Evolutionary conservation across 2,888 invertebrate genomes (phyloP).

Genomic region (Synergus japonicus): DNA sequence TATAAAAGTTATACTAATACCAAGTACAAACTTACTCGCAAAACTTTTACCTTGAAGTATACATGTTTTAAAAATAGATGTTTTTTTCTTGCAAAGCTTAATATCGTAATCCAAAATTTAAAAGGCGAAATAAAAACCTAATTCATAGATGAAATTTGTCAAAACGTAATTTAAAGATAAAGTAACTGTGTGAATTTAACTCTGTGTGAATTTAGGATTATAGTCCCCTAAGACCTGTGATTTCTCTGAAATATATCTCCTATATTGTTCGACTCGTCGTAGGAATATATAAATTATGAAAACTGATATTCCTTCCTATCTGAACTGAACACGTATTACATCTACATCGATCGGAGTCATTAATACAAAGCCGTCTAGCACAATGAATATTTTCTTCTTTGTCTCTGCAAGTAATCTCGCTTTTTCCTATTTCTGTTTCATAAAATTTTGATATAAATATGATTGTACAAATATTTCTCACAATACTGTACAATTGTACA

Average conservation of each 20-base stretch:
- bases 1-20: not conserved
- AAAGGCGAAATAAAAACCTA: no score
- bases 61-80: not conserved
- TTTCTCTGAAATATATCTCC: not conserved
- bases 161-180: not conserved
- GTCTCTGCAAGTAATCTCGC: constrained; percentile 1
- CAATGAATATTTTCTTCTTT: constrained; percentile 27
- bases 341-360: constrained; percentile 24
- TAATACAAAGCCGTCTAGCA: constrained; percentile 2
- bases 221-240: constrained; percentile 10
- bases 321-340: constrained; percentile 4
- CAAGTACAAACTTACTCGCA: not conserved
- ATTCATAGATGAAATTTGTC: not conserved
- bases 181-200: not conserved
- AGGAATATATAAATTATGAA: constrained; percentile 41
- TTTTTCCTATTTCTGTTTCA: not conserved
- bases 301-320: constrained; percentile 29
- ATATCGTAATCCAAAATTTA: no score
- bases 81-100: not conserved
- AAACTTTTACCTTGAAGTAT: constrained; percentile 11
- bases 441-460: no score
- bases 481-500: not conserved
- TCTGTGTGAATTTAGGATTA: constrained; percentile 8
- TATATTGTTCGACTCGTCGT: constrained; percentile 20
- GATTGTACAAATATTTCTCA: not conserved